Percentiles rank a stretch among this genome's conserved stretches.
Evolutionary conservation across 2,113 vertebrate species (phyloP).

Genomic region (Capreolus pygargus): DNA sequence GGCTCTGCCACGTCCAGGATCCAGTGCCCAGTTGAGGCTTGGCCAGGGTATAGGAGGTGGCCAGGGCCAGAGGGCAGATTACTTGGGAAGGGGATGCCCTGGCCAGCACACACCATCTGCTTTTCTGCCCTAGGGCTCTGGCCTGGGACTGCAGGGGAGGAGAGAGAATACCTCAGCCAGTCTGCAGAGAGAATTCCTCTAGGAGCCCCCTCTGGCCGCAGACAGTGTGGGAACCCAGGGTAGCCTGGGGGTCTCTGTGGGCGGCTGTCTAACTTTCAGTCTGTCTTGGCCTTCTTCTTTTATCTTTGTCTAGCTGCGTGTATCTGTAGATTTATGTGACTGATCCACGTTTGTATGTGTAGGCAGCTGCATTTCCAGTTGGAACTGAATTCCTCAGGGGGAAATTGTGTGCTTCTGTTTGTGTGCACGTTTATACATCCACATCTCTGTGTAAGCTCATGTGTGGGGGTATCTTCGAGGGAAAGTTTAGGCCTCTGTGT

Average conservation of each 20-base stretch:
- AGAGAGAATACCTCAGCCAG: not conserved
- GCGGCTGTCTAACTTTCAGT: not conserved
- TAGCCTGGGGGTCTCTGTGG: not conserved
- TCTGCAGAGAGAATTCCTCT: constrained; percentile 45
- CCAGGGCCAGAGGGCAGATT: not conserved
- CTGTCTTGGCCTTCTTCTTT: not conserved
- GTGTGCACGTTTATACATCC: not conserved
- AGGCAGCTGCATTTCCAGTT: not conserved
- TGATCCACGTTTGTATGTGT: not conserved
- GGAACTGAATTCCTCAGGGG: not conserved
- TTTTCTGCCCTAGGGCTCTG: not conserved
- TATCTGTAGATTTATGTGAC: not conserved
- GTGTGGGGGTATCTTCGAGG: not conserved
- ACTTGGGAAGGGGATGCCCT: not conserved
- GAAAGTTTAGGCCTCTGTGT: not conserved
- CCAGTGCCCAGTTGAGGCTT: not conserved
- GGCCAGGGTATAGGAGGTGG: not conserved
- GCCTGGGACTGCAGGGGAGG: not conserved
- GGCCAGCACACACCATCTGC: not conserved
- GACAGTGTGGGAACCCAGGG: constrained; percentile 23
- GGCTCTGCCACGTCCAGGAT: not conserved
- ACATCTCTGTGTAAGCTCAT: not conserved
- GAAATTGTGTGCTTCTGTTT: not conserved
- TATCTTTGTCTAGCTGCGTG: not conserved
- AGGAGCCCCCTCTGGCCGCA: not conserved